phyloP scores from a whole-genome alignment of 2,797 vertebrate genomes.

The Chelon labrosus region DNA sequence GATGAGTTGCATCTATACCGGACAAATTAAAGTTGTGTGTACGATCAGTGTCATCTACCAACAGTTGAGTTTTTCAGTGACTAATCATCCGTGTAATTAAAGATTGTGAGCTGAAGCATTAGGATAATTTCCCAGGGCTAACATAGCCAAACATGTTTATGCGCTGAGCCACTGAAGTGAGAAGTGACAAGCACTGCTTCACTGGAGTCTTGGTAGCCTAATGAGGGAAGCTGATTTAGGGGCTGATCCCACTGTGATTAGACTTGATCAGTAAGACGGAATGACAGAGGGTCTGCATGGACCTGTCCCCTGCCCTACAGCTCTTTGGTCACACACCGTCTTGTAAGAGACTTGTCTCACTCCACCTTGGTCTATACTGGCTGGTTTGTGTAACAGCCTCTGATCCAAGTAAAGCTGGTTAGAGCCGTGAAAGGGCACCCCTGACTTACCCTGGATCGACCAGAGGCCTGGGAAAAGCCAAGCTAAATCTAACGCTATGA shows the following conservation, averaged over 20 bases:
- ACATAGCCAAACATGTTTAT: constrained; percentile 60
- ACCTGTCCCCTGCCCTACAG: constrained; percentile 13
- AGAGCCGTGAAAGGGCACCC: constrained; percentile 50
- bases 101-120: constrained; percentile 65
- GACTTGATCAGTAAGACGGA: constrained; percentile 47
- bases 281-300: constrained; percentile 33
- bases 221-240: constrained; percentile 27
- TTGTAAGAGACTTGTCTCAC: not conserved
- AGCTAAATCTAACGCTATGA: constrained; percentile 31
- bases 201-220: constrained; percentile 41
- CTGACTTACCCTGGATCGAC: constrained; percentile 51
- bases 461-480: constrained; percentile 40
- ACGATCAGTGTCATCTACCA: constrained; percentile 48
- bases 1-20: constrained; percentile 30
- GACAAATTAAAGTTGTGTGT: constrained; percentile 27
- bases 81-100: constrained; percentile 72
- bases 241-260: constrained; percentile 52
- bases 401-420: constrained; percentile 68
- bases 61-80: constrained; percentile 34
- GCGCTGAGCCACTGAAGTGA: constrained; percentile 56
- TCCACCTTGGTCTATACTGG: constrained; percentile 37
- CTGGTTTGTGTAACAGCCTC: constrained; percentile 55
- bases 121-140: constrained; percentile 67
- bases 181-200: constrained; percentile 43
- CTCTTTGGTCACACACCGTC: constrained; percentile 6